phyloP scores from a whole-genome alignment of 2,888 invertebrate species.

The Diaperis boleti region DNA sequence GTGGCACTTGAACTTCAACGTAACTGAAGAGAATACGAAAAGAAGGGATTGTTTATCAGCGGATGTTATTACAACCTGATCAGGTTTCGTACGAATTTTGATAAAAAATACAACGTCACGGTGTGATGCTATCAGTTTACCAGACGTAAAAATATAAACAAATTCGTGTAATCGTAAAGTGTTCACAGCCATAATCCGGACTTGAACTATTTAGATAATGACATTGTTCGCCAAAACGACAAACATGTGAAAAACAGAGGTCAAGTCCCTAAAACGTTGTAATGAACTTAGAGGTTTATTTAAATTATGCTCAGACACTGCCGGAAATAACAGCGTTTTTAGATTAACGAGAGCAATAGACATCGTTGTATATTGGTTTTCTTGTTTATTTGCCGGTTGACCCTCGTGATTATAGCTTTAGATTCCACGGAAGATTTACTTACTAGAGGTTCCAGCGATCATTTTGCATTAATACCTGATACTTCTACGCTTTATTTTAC shows the following conservation, averaged over 20 bases:
- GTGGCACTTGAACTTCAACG: not conserved
- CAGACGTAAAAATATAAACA: conserved; percentile 2
- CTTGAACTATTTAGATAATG: conserved; percentile 15
- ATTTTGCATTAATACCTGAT: conserved; percentile 5
- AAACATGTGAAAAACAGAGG: conserved; percentile 9
- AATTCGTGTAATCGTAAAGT: conserved; percentile 9
- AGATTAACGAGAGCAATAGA: not conserved
- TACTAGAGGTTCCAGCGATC: conserved; percentile 1
- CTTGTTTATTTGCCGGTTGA: conserved; percentile 24
- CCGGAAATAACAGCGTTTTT: not conserved
- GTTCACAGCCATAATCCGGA: not conserved
- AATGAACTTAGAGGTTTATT: not conserved
- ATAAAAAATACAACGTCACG: too few relatives aligned
- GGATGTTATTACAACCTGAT: too few relatives aligned
- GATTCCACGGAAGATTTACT: conserved; percentile 14
- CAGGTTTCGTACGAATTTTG: too few relatives aligned
- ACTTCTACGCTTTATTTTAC: not conserved
- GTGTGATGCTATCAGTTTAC: conserved; percentile 4
- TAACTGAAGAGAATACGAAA: not conserved
- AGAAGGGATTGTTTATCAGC: too few relatives aligned
- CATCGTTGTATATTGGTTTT: not conserved
- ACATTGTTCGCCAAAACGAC: conserved; percentile 10
- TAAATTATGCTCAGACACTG: not conserved
- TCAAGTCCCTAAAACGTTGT: not conserved
- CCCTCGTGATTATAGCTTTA: conserved; percentile 14